Percentiles rank a stretch among this genome's conserved stretches.
Conservation (phyloP, 2,113 vertebrate genomes). For the Artemisiospiza belli region DNA sequence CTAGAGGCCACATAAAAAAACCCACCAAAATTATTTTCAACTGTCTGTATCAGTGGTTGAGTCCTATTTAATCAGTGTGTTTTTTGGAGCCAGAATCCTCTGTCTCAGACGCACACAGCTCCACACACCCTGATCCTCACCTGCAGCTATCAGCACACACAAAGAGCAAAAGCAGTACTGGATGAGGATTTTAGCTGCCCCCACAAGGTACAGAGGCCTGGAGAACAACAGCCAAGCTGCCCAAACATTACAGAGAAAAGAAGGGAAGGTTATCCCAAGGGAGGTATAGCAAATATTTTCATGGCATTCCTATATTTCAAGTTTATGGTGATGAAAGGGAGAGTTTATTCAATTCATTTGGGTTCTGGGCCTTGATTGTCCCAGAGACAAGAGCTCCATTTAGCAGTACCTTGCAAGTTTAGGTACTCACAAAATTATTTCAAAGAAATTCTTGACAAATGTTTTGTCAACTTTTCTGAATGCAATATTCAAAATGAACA, state of each 20-base stretch:
- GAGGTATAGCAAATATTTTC: background rate
- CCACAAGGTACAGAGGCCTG: background rate
- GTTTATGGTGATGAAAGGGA: background rate
- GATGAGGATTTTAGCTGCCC: background rate
- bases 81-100: background rate
- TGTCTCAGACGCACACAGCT: background rate
- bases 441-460: constrained; percentile 13
- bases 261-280: background rate
- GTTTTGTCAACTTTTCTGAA: constrained; percentile 36
- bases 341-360: background rate
- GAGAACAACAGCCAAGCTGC: background rate
- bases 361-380: background rate
- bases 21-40: background rate
- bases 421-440: background rate
- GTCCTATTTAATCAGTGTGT: background rate
- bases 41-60: background rate
- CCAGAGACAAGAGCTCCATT: background rate
- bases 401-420: background rate
- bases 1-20: background rate
- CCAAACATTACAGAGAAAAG: background rate
- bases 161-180: background rate
- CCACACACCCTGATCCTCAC: background rate
- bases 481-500: background rate
- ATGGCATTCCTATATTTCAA: background rate
- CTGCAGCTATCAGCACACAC: background rate